Evolutionary conservation across 2,113 vertebrate genomes (phyloP), one percentile per base, ranked within the genome.

Genomic region (Pipra filicauda): DNA sequence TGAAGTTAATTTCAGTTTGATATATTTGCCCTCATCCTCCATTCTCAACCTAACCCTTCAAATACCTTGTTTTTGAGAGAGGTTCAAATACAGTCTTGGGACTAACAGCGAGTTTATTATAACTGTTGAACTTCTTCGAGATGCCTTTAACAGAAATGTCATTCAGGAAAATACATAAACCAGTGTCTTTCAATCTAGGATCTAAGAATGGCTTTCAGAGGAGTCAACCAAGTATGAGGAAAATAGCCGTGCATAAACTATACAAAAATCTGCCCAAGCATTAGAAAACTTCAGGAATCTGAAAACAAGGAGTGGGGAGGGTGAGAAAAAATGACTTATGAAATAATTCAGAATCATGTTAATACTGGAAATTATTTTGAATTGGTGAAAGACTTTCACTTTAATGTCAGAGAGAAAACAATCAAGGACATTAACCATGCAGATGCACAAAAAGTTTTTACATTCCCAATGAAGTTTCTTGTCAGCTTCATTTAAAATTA

Each of bases 231-330:
- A 82, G 8, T 49, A 7, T 80, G 31, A 54, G 12, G 15, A 83
- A 78, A 86, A 58, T 49, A 44, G 67, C 37, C 7, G 28, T 81
- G 9, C 8, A 73, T 43, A 77, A 72, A 44, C 9, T 11, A 22
- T 33, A 65, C 7, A 85, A 85, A 94, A 79, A 51, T 35, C 37
- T 90, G 15, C 2, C 7, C 12, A 52, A 22, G 5, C 9, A 59
- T 37, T 23, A 64, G 24, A 94, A 91, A 67, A 17, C 2, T 23
- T 78, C 9, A 43, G 4, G 3, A 91, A 3, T n/a, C 8, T 89
- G 30, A 48, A 83, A 76, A 43, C 0, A 0, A 4, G 5, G 12
- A n/a, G 1, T 3, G 9, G 8, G 2, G 3, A 58, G 6, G 2
- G 10, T 14, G 12, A 62, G 17, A 76, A 65, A 76, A 41, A 44